A percentile compares a stretch with the other conserved stretches of the same genome.
Conservation (phyloP, 1,140 invertebrate genomes). For the Trachymyrmex septentrionalis region DNA sequence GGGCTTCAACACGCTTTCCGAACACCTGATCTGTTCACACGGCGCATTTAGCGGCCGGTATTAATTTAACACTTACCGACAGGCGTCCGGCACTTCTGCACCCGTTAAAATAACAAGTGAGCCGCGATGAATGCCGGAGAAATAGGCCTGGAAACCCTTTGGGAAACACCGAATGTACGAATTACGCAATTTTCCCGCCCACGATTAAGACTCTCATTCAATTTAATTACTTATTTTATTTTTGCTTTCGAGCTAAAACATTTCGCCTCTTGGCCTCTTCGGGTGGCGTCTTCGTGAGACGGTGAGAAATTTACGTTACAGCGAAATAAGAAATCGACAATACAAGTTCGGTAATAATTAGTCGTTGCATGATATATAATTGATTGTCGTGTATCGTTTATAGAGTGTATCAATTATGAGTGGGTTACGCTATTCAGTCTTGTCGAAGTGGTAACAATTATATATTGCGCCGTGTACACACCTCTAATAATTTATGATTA, state of each 20-base stretch:
- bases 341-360: constrained; percentile 57
- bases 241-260: neutral
- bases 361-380: constrained; percentile 44
- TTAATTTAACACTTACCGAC: constrained; percentile 74
- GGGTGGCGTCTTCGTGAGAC: neutral
- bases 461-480: constrained; percentile 59
- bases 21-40: constrained; percentile 75
- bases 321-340: constrained; percentile 54
- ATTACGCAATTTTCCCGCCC: constrained; percentile 38
- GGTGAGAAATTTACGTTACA: constrained; percentile 10
- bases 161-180: constrained; percentile 64
- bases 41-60: constrained; percentile 73
- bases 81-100: constrained; percentile 33
- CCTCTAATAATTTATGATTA: constrained; percentile 66
- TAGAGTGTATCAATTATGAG: constrained; percentile 63
- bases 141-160: constrained; percentile 62
- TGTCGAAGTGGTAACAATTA: constrained; percentile 65
- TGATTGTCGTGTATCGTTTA: constrained; percentile 60
- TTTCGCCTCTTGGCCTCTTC: too few relatives aligned
- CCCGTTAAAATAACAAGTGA: constrained; percentile 73
- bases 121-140: constrained; percentile 34
- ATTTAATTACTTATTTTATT: constrained; percentile 57
- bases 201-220: constrained; percentile 45
- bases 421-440: constrained; percentile 62
- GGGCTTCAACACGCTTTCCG: constrained; percentile 71